phyloP scores from a whole-genome alignment of 2,113 vertebrate genomes.

The Peromyscus californicus region DNA sequence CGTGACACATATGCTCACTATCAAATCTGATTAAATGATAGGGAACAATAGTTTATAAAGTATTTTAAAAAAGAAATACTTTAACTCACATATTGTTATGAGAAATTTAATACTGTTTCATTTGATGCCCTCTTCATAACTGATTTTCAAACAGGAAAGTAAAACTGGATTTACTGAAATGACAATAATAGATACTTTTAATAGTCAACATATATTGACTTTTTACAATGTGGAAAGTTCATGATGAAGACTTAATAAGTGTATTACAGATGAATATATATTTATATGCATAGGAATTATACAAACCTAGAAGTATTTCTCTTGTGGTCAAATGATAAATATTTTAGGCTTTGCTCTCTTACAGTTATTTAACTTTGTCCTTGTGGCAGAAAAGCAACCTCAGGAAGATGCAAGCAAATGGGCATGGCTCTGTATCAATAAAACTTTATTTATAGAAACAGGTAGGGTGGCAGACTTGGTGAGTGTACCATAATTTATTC shows the following conservation, averaged over 20 bases:
- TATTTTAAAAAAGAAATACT: not conserved
- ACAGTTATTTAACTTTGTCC: not conserved
- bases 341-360: not conserved
- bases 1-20: not conserved
- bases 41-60: not conserved
- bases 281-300: not conserved
- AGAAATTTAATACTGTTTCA: not conserved
- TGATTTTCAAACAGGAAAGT: not conserved
- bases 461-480: not conserved
- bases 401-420: not conserved
- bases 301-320: not conserved
- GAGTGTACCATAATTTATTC: not conserved
- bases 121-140: not conserved
- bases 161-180: not conserved
- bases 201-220: not conserved
- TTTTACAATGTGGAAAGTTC: not conserved
- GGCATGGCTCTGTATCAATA: not conserved
- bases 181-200: not conserved
- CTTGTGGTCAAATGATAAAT: not conserved
- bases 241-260: not conserved
- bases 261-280: not conserved
- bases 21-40: not conserved
- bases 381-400: not conserved
- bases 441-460: slow-evolving; percentile 46
- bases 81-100: not conserved